Conservation (phyloP, 2,113 vertebrate genomes). For the Candoia aspera region DNA sequence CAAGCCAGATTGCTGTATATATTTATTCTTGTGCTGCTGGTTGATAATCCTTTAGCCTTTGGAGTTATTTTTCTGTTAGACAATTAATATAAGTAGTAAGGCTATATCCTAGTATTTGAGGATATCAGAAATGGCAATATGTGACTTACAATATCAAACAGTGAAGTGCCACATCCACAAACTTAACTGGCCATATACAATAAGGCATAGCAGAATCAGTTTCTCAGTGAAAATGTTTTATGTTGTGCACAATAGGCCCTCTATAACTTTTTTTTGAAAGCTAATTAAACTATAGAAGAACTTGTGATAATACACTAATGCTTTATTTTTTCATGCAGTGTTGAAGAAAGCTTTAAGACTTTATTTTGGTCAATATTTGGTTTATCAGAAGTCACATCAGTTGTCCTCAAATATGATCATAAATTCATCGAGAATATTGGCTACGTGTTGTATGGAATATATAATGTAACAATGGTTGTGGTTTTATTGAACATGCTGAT, state of each 20-base stretch:
- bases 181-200: background rate
- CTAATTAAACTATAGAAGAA: background rate
- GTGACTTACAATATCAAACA: background rate
- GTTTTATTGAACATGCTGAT: slow-evolving; percentile 90
- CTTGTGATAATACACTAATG: slow-evolving; percentile 23
- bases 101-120: background rate
- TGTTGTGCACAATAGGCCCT: background rate
- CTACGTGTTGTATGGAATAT: slow-evolving; percentile 87
- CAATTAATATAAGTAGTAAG: background rate
- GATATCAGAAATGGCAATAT: background rate
- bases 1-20: background rate
- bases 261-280: background rate
- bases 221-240: background rate
- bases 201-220: background rate
- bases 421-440: slow-evolving; percentile 92
- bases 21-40: background rate
- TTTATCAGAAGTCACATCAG: slow-evolving; percentile 87
- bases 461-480: slow-evolving; percentile 90
- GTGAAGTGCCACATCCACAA: background rate
- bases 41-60: background rate
- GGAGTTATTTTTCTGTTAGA: background rate
- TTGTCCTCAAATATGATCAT: slow-evolving; percentile 88
- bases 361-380: slow-evolving; percentile 92
- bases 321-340: slow-evolving; percentile 65
- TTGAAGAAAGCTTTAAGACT: slow-evolving; percentile 91